phyloP scores from a whole-genome alignment of 1,140 invertebrate species.

The Nephila pilipes region DNA sequence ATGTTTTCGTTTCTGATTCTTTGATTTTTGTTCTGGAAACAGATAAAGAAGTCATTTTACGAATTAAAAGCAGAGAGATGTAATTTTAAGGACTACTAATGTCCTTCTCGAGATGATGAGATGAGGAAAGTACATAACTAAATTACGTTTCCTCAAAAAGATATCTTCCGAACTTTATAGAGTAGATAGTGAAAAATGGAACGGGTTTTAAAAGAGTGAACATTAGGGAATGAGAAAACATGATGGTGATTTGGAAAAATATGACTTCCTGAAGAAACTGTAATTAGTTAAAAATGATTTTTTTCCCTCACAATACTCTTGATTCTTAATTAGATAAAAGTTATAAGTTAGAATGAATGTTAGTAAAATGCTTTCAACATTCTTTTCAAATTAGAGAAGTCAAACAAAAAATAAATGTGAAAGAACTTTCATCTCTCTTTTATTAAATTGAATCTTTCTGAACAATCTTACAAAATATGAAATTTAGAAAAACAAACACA shows the following conservation, averaged over 20 bases:
- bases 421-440: no score
- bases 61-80: slow-evolving; percentile 32
- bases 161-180: neutral
- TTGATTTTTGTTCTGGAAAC: neutral
- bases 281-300: neutral
- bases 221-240: neutral
- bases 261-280: neutral
- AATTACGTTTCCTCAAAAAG: neutral
- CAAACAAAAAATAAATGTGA: no score
- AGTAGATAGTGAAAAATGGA: neutral
- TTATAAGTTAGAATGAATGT: no score
- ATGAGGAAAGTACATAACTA: neutral
- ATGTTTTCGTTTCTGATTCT: slow-evolving; percentile 25
- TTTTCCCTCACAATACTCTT: no score
- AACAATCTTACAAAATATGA: no score
- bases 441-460: no score
- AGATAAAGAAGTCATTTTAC: slow-evolving; percentile 38
- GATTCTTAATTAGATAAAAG: no score
- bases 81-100: slow-evolving; percentile 41
- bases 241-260: neutral
- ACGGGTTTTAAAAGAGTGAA: neutral
- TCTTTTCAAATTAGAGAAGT: no score
- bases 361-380: no score
- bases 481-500: no score
- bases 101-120: slow-evolving; percentile 30